A percentile compares a stretch with the other conserved stretches of the same genome.
Conservation (phyloP, 2,797 vertebrate species). For the Paedocypris micromegethes region DNA sequence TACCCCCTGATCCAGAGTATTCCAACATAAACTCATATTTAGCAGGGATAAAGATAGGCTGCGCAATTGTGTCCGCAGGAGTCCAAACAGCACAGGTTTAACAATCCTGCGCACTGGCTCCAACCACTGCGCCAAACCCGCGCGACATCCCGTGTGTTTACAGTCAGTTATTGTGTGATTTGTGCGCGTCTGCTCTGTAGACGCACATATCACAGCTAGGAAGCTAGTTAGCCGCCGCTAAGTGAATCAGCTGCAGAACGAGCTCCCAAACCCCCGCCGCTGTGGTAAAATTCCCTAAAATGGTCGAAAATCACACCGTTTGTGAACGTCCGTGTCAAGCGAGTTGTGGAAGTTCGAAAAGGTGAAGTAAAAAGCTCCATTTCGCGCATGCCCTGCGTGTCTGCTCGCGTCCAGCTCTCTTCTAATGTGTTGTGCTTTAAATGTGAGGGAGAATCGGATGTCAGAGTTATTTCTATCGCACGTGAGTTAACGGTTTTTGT, state of each 20-base stretch:
- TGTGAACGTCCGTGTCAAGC: constrained; percentile 9
- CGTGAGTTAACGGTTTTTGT: constrained; percentile 8
- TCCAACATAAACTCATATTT: constrained; percentile 81
- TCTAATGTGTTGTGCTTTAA: constrained; percentile 10
- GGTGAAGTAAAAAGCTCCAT: constrained; percentile 27
- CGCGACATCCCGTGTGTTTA: constrained; percentile 52
- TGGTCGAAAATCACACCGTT: neutral
- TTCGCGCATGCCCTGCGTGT: constrained; percentile 35
- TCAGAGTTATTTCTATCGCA: neutral
- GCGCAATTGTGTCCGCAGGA: constrained; percentile 57
- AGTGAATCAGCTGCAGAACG: constrained; percentile 57
- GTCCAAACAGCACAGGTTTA: constrained; percentile 23
- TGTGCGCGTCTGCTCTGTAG: constrained; percentile 60
- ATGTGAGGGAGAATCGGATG: neutral
- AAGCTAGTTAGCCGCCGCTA: constrained; percentile 68
- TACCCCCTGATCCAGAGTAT: constrained; percentile 78
- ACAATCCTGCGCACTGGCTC: constrained; percentile 24
- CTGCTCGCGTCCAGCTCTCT: constrained; percentile 22
- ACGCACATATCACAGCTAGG: constrained; percentile 66
- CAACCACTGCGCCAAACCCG: constrained; percentile 21
- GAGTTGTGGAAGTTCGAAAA: constrained; percentile 31
- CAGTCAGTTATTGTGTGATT: constrained; percentile 72
- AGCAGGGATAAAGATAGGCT: constrained; percentile 64
- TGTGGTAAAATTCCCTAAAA: neutral
- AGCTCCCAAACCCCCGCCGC: constrained; percentile 11